Evolutionary conservation across 2,797 vertebrate species (phyloP).

Genomic region (Petrocephalus sullivani): DNA sequence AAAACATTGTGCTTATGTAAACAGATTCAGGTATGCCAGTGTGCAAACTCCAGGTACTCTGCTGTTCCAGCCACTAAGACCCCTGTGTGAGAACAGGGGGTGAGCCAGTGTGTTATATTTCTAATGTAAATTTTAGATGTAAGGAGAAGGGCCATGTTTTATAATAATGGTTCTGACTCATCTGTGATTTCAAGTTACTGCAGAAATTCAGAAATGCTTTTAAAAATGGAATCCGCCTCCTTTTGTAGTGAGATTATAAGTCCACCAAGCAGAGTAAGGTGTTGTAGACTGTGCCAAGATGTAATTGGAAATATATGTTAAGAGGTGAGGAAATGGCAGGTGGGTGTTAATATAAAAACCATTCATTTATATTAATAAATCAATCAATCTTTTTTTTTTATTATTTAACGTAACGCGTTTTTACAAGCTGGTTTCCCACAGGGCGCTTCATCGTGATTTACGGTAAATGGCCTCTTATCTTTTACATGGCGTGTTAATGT

Average conservation of each 20-base stretch:
- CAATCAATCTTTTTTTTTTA: neutral
- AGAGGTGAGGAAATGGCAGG: neutral
- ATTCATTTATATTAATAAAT: slow-evolving; percentile 7
- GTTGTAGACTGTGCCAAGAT: neutral
- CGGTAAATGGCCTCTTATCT: neutral
- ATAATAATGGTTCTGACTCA: neutral
- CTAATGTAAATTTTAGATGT: neutral
- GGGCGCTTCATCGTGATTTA: neutral
- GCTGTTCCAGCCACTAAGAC: neutral
- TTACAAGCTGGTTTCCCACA: neutral
- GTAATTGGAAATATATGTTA: slow-evolving; percentile 1
- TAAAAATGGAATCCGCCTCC: neutral
- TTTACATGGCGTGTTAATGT: neutral
- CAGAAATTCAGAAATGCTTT: neutral
- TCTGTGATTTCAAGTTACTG: neutral
- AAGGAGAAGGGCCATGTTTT: neutral
- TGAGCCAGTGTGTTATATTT: neutral
- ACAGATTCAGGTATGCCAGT: slow-evolving; percentile 2
- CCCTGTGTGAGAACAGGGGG: neutral
- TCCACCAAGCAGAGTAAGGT: neutral
- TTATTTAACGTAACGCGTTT: neutral
- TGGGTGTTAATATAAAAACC: neutral
- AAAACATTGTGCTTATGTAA: slow-evolving; percentile 11
- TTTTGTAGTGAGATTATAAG: neutral
- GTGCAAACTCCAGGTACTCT: neutral